Base-by-base conservation (phyloP, 2,797 vertebrate genomes). In the Echeneis naucrates region DNA sequence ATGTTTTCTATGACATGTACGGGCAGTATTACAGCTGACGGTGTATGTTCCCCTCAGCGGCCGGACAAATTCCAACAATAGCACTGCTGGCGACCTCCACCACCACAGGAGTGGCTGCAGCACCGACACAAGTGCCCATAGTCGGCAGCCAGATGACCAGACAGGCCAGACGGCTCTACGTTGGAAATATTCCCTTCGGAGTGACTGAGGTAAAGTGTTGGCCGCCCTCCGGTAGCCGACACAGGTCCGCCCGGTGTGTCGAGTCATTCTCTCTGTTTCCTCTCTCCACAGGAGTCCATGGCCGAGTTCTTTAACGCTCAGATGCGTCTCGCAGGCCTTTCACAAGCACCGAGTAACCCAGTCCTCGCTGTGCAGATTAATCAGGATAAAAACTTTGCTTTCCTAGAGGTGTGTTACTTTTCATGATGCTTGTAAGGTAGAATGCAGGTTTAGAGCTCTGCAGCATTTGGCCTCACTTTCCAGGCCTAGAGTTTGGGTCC, bases 371-470 rank as follows among this genome's bases (percentile, higher is more conserved):
- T 95, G 61, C 94, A 95, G 88, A 95, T 95, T 19, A 95, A 95
- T 75, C 94, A 95, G 87, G 94, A 95, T 52, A 95, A 95, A 72
- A 95, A 95, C 87, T 95, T 95, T 78, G 94, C 93, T 69, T 94
- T 94, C 72, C 78, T 94, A 1, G 93, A 94, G 87, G 93, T 93
- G 21, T 38, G 45, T 1, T 23, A 6, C 54, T 21, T 45, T 50
- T 47, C 30, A 30, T 30, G n/a, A n/a, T n/a, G n/a, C n/a, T n/a
- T n/a, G n/a, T n/a, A n/a, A n/a, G n/a, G n/a, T n/a, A n/a, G n/a
- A n/a, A n/a, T n/a, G n/a, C n/a, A n/a, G n/a, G n/a, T n/a, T n/a
- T n/a, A n/a, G n/a, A n/a, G n/a, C n/a, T n/a, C n/a, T n/a, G n/a
- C n/a, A n/a, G n/a, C n/a, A n/a, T n/a, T n/a, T n/a, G n/a, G n/a